phyloP scores from a whole-genome alignment of 2,888 invertebrate species.

The Carabus problematicus region DNA sequence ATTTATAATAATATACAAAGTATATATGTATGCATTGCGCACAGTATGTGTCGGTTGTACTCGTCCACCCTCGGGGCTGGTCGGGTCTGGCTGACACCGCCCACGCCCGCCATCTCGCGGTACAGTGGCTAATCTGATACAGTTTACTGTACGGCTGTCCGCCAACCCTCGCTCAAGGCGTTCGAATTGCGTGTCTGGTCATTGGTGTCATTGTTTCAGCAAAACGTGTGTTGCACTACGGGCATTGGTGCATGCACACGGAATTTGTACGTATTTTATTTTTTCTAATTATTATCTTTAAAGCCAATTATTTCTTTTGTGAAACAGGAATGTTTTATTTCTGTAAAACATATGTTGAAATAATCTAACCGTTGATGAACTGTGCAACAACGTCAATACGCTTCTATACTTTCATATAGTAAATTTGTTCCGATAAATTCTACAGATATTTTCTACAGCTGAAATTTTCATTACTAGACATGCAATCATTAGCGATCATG shows the following conservation, averaged over 20 bases:
- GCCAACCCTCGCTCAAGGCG: constrained; percentile 8
- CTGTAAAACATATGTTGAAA: too few relatives aligned
- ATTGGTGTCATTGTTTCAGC: constrained; percentile 5
- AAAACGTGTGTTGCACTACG: not conserved
- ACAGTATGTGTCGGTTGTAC: not conserved
- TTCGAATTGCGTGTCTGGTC: constrained; percentile 3
- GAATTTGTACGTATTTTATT: not conserved
- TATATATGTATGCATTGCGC: not conserved
- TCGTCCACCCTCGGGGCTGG: constrained; percentile 14
- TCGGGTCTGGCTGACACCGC: constrained; percentile 29
- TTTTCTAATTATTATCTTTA: not conserved
- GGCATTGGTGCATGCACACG: not conserved
- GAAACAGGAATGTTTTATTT: too few relatives aligned
- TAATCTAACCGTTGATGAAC: too few relatives aligned
- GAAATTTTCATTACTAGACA: too few relatives aligned
- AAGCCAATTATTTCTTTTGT: too few relatives aligned
- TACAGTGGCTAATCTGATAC: constrained; percentile 36
- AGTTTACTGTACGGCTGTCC: not conserved
- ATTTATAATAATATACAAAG: too few relatives aligned
- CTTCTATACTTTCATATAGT: too few relatives aligned
- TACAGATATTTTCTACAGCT: too few relatives aligned
- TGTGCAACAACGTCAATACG: too few relatives aligned
- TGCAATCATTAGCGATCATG: too few relatives aligned
- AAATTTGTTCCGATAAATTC: too few relatives aligned
- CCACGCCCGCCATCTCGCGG: constrained; percentile 41